Base-by-base conservation (phyloP, 2,113 vertebrate species). In the Noctilio leporinus region DNA sequence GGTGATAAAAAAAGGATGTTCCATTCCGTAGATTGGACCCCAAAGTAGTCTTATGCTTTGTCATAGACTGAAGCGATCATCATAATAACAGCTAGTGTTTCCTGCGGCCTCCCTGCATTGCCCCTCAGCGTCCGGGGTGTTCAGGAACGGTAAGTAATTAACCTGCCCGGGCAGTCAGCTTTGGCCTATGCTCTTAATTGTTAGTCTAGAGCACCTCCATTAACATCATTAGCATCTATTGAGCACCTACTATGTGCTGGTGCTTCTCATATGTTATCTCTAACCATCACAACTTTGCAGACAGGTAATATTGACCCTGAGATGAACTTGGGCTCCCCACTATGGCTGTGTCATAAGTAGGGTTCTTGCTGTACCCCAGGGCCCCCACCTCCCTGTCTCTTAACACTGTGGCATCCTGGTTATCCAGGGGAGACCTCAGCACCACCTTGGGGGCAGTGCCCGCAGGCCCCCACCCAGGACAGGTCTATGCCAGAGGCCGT, bases 31-130 rank as follows among this genome's bases (percentile, higher is more conserved):
- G 28, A n/a, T 35, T 0, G 1, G 75, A 19, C 22, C 51, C 55
- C 33, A 20, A 5, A 53, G 43, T 9, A 1, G 4, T 10, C 30
- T 1, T 0, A 0, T 0, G 14, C 17, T 10, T n/a, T n/a, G n/a
- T n/a, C n/a, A n/a, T n/a, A n/a, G n/a, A n/a, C n/a, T n/a, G n/a
- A n/a, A 9, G 38, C 4, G 7, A 2, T 19, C 17, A 10, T 2
- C 1, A 7, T 2, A 1, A 4, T 3, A 12, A 17, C 26, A 45
- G 3, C 33, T 0, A 7, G 62, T 0, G 33, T 17, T 33, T 10
- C 2, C 0, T 0, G 5, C 2, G 10, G 53, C 6, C 53, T 7
- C 10, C 0, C 33, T 2, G 28, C 7, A 0, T 24, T 4, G 7
- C 53, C 55, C 2, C 19, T 7, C 30, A 22, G 9, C 3, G 4